phyloP scores from a whole-genome alignment of 2,797 vertebrate species.

The Cirrhinus molitorella region DNA sequence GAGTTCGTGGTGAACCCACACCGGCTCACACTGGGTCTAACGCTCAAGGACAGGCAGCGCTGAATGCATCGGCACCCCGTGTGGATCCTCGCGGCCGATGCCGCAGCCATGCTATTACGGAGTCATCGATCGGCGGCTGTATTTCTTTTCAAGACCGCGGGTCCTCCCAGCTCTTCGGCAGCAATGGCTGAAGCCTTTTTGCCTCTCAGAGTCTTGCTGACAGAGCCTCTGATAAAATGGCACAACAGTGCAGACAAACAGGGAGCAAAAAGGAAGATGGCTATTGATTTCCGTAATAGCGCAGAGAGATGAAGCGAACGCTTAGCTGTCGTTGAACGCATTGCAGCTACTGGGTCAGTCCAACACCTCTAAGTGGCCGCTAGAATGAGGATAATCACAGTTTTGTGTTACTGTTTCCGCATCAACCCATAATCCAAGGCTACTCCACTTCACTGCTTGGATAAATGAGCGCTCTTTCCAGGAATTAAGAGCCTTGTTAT shows the following conservation, averaged over 20 bases:
- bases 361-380: slow-evolving; percentile 18
- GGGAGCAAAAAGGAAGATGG: slow-evolving; percentile 59
- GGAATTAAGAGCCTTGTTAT: slow-evolving; percentile 10
- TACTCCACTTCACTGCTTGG: slow-evolving; percentile 8
- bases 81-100: slow-evolving; percentile 8
- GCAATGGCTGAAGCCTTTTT: slow-evolving; percentile 26
- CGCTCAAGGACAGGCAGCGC: slow-evolving; percentile 36
- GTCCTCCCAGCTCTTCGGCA: slow-evolving; percentile 15
- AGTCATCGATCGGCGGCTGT: slow-evolving; percentile 53
- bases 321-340: slow-evolving; percentile 51
- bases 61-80: slow-evolving; percentile 41
- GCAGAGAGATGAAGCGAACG: slow-evolving; percentile 50
- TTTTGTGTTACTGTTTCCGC: not conserved
- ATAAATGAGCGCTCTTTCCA: slow-evolving; percentile 17
- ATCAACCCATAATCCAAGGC: slow-evolving; percentile 5
- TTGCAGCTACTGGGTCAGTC: slow-evolving; percentile 39
- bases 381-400: slow-evolving; percentile 43
- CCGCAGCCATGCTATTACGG: slow-evolving; percentile 48
- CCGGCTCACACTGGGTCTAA: slow-evolving; percentile 11
- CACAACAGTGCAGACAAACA: slow-evolving; percentile 56
- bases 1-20: not conserved
- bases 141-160: slow-evolving; percentile 46
- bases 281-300: slow-evolving; percentile 61
- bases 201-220: slow-evolving; percentile 40
- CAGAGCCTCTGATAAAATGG: slow-evolving; percentile 43